A percentile compares a stretch with the other conserved stretches of the same genome.
Conservation (phyloP, 2,113 vertebrate species). For the Cardinalis cardinalis region DNA sequence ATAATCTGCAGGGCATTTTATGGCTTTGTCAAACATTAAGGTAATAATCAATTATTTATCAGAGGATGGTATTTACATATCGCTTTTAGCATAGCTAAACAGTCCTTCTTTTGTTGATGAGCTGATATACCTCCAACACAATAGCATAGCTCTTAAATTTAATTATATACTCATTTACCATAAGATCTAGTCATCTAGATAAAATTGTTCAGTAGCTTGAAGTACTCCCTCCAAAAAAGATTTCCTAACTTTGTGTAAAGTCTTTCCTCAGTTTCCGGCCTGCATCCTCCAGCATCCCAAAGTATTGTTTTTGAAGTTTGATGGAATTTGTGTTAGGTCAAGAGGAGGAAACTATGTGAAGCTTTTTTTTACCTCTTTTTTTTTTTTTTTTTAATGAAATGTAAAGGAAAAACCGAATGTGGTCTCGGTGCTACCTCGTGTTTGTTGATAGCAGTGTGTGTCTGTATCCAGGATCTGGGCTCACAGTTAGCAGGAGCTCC, state of each 20-base stretch:
- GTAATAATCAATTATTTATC: constrained; percentile 72
- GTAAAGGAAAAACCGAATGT: constrained; percentile 66
- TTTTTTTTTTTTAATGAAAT: constrained; percentile 16
- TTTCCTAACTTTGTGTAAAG: constrained; percentile 78
- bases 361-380: background rate
- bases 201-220: constrained; percentile 52
- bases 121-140: constrained; percentile 50
- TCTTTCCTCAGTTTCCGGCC: constrained; percentile 79
- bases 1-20: constrained; percentile 60
- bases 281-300: constrained; percentile 76
- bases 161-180: constrained; percentile 70
- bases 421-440: constrained; percentile 57
- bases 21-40: constrained; percentile 70
- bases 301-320: constrained; percentile 82
- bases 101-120: constrained; percentile 52
- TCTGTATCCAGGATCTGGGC: constrained; percentile 80
- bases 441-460: constrained; percentile 73
- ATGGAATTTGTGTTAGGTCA: constrained; percentile 79
- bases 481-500: constrained; percentile 53
- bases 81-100: constrained; percentile 55
- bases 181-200: constrained; percentile 64
- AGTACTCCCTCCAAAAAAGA: constrained; percentile 67
- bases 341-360: constrained; percentile 77
- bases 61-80: constrained; percentile 65
- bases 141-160: constrained; percentile 55